Conservation (phyloP, 1,140 invertebrate genomes). For the Cydia fagiglandana region DNA sequence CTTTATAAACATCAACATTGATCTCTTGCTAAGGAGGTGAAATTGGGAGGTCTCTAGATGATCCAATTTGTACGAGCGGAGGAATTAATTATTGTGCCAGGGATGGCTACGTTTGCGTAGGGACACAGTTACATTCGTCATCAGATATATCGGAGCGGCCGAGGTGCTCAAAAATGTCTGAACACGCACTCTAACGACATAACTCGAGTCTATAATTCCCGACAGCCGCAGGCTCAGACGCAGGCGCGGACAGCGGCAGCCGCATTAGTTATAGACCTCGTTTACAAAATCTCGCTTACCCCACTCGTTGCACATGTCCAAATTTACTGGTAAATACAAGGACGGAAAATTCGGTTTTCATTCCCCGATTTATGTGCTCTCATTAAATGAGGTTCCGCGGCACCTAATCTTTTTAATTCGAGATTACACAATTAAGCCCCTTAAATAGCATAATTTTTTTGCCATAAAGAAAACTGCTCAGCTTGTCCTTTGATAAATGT, state of each 20-base stretch:
- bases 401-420: constrained; percentile 28
- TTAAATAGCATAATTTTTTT: background rate
- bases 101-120: constrained; percentile 8
- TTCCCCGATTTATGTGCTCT: background rate
- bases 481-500: background rate
- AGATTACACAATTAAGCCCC: constrained; percentile 1
- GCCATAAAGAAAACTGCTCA: background rate
- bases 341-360: background rate
- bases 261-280: too few species aligned
- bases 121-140: background rate
- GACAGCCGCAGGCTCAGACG: too few species aligned
- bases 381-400: background rate
- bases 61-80: constrained; percentile 1
- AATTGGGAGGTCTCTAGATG: too few species aligned
- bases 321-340: background rate
- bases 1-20: too few species aligned
- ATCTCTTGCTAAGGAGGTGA: too few species aligned
- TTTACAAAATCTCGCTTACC: too few species aligned
- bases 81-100: constrained; percentile 17
- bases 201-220: too few species aligned
- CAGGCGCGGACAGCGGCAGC: too few species aligned
- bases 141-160: too few species aligned
- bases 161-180: too few species aligned
- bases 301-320: too few species aligned
- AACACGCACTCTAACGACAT: too few species aligned